Percentiles rank a stretch among this genome's conserved stretches.
phyloP scores from a whole-genome alignment of 53 echinoderm and acorn worm species.

The Mesocentrotus franciscanus region DNA sequence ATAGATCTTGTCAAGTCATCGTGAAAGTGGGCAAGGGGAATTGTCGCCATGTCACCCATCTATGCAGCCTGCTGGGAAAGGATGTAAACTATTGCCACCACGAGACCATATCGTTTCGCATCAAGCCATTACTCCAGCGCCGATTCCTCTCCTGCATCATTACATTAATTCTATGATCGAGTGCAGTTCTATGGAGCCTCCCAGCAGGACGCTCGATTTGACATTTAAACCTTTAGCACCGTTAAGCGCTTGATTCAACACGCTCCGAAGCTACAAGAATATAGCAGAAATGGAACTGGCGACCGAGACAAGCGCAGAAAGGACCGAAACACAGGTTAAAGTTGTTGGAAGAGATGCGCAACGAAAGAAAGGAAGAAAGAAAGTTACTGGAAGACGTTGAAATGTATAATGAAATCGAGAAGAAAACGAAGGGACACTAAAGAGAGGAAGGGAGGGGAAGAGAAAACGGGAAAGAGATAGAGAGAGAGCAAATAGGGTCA shows the following conservation, averaged over 20 bases:
- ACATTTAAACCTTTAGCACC: not conserved
- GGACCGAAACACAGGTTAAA: not conserved
- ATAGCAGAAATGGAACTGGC: not conserved
- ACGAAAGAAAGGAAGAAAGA: not conserved
- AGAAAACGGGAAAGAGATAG: not conserved
- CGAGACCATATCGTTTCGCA: not conserved
- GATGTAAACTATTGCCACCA: not conserved
- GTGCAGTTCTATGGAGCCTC: not conserved
- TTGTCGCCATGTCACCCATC: not conserved
- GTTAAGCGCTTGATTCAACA: not conserved
- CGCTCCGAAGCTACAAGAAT: not conserved
- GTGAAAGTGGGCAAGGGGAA: not conserved
- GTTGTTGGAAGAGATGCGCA: not conserved
- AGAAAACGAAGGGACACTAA: not conserved
- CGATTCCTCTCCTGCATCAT: not conserved
- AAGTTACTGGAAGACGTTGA: not conserved
- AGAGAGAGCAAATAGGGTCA: not conserved
- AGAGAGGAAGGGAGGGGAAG: not conserved
- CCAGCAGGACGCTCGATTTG: not conserved
- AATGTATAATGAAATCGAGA: not conserved
- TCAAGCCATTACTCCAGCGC: not conserved
- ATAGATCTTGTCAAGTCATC: too few relatives aligned
- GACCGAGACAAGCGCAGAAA: not conserved
- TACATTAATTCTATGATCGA: not conserved
- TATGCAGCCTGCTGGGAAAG: slow-evolving; percentile 8